phyloP scores from a whole-genome alignment of 2,888 invertebrate genomes.

The Drosophila picticornis region DNA sequence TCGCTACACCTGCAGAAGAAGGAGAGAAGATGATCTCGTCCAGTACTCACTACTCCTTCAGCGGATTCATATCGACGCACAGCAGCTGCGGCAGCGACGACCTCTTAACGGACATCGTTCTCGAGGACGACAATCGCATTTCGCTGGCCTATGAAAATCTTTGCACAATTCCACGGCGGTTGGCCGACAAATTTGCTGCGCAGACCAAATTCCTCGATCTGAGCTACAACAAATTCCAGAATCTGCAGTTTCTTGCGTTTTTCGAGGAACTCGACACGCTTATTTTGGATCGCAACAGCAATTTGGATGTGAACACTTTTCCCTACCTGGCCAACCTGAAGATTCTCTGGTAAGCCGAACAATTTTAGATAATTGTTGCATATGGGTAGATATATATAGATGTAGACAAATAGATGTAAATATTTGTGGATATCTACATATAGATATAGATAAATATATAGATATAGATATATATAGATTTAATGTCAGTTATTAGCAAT shows the following conservation, averaged over 20 bases:
- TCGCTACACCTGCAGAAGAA: slow-evolving; percentile 42
- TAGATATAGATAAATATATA: background rate
- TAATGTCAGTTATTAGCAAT: too few species aligned
- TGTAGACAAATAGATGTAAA: too few species aligned
- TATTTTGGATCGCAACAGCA: slow-evolving; percentile 92
- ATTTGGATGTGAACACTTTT: slow-evolving; percentile 89
- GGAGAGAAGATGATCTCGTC: slow-evolving; percentile 78
- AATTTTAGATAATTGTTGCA: background rate
- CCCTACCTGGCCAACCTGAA: slow-evolving; percentile 90
- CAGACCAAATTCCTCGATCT: slow-evolving; percentile 89
- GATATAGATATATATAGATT: background rate
- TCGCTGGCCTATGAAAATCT: slow-evolving; percentile 90
- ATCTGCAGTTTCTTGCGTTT: slow-evolving; percentile 90
- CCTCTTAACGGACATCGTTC: slow-evolving; percentile 76
- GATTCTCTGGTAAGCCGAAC: slow-evolving; percentile 89
- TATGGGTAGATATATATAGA: background rate
- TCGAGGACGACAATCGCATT: slow-evolving; percentile 87
- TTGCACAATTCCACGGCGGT: slow-evolving; percentile 88
- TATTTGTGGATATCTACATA: too few species aligned
- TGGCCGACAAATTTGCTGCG: slow-evolving; percentile 88
- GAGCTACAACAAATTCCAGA: slow-evolving; percentile 91
- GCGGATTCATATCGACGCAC: slow-evolving; percentile 65
- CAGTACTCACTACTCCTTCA: slow-evolving; percentile 70
- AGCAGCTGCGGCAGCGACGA: slow-evolving; percentile 78
- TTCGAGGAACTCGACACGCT: slow-evolving; percentile 91